These are phyloP conservation scores for Cyprinodon diabolis DNA, from an alignment of 2,797 vertebrate genomes.

Conservation along the genomic window DNA sequence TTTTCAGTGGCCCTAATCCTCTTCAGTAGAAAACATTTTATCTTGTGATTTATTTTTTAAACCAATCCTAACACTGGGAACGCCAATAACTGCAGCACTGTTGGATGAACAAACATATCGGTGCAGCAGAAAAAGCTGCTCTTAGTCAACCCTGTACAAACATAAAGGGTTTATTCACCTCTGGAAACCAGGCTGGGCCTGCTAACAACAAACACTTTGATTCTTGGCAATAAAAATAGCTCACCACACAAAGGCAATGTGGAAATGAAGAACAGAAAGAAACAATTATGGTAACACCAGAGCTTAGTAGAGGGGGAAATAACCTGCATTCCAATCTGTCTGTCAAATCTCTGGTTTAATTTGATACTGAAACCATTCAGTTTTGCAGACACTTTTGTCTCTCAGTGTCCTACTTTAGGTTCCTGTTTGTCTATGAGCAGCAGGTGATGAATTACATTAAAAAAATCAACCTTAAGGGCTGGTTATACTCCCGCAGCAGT, in stretches of 20 bases:
- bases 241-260: neutral
- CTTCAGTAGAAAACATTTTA: neutral
- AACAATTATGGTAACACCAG: neutral
- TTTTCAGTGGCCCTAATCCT: too few species aligned
- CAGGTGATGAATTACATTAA: slow-evolving; percentile 39
- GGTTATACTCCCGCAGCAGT: too few species aligned
- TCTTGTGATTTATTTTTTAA: neutral
- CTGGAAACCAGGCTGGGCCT: neutral
- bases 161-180: slow-evolving; percentile 6
- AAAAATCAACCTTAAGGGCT: neutral
- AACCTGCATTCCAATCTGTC: neutral
- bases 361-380: slow-evolving; percentile 8
- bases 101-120: neutral
- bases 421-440: slow-evolving; percentile 2
- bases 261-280: slow-evolving; percentile 7
- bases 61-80: neutral
- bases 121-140: neutral
- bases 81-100: neutral
- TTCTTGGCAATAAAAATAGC: neutral
- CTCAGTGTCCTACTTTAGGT: neutral
- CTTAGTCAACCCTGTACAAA: neutral
- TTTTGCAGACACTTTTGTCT: slow-evolving; percentile 12
- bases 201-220: neutral
- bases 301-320: slow-evolving; percentile 14
- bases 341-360: slow-evolving; percentile 8